Evolutionary conservation across 1,140 invertebrate species (phyloP).

Genomic region (Piezodorus guildinii): DNA sequence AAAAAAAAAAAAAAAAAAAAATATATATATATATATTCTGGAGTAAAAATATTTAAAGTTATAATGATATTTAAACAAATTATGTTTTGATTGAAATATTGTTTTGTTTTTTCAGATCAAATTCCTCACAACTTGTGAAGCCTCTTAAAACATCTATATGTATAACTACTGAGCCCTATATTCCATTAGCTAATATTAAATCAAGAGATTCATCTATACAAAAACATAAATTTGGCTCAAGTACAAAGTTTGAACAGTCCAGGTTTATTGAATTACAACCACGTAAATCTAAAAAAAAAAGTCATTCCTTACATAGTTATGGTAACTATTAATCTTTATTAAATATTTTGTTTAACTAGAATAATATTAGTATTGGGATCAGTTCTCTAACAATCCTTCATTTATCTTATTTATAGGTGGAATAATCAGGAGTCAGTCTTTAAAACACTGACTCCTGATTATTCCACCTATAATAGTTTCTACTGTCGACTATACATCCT

Average conservation of each 20-base stretch:
- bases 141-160: constrained; percentile 18
- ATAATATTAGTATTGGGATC: neutral
- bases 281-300: constrained; percentile 18
- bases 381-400: neutral
- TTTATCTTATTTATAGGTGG: too few relatives aligned
- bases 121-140: constrained; percentile 1
- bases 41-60: too few relatives aligned
- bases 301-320: neutral
- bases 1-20: too few relatives aligned
- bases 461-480: too few relatives aligned
- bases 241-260: neutral
- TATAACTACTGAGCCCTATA: constrained; percentile 21
- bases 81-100: too few relatives aligned
- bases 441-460: too few relatives aligned
- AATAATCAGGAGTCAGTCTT: too few relatives aligned
- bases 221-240: neutral
- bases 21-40: too few relatives aligned
- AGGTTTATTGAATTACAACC: constrained; percentile 4
- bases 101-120: neutral
- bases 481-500: too few relatives aligned
- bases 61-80: too few relatives aligned
- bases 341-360: neutral
- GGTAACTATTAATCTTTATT: constrained; percentile 6
- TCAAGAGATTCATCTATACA: constrained; percentile 11
- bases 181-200: constrained; percentile 17